These are phyloP conservation scores for Leucophenga maculata DNA, from an alignment of 2,888 invertebrate genomes.

Conservation along the genomic window DNA sequence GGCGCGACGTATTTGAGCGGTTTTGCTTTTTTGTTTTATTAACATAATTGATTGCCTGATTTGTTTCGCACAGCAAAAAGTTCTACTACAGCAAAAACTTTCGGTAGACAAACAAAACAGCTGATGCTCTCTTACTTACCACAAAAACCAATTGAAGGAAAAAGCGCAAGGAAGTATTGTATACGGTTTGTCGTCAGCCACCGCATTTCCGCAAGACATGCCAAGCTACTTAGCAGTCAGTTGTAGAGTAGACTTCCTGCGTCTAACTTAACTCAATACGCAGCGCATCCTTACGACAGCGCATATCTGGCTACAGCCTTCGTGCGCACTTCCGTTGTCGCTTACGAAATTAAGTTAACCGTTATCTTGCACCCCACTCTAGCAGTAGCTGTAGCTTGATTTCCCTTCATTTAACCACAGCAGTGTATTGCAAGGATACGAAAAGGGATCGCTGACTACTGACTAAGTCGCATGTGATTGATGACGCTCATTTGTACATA, in stretches of 20 bases:
- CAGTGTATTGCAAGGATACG: background rate
- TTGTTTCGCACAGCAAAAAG: constrained; percentile 18
- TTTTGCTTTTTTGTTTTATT: constrained; percentile 37
- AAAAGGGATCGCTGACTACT: background rate
- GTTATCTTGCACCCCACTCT: constrained; percentile 41
- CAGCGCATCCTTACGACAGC: too few relatives aligned
- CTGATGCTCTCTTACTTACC: constrained; percentile 36
- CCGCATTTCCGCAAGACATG: background rate
- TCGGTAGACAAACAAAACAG: constrained; percentile 45
- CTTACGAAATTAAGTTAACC: constrained; percentile 43
- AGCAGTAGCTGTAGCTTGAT: background rate
- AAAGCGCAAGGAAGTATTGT: too few relatives aligned
- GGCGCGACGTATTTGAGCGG: background rate
- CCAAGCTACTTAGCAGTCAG: constrained; percentile 27
- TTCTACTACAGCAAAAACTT: constrained; percentile 21
- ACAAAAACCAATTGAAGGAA: too few relatives aligned
- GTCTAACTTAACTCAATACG: background rate
- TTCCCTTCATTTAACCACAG: constrained; percentile 2
- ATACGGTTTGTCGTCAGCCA: too few relatives aligned
- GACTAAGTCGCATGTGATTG: constrained; percentile 47
- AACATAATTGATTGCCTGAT: constrained; percentile 57
- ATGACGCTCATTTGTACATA: constrained; percentile 58
- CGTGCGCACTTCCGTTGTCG: constrained; percentile 21
- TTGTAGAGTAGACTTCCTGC: background rate
- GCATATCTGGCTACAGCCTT: constrained; percentile 2